Conservation (phyloP, 1,140 invertebrate species). For the Hydropsyche tenuis region DNA sequence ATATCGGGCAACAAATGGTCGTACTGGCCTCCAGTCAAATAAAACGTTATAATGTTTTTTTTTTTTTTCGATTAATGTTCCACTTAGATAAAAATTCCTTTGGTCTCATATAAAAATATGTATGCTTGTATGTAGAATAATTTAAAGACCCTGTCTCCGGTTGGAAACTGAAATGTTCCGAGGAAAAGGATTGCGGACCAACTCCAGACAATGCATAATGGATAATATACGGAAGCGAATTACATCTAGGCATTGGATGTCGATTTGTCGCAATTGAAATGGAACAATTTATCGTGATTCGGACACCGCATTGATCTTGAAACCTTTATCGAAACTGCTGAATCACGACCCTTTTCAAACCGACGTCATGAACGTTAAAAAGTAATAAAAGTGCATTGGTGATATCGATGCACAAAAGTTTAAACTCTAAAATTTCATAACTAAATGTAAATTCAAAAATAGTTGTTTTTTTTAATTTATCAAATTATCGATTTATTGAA, state of each 20-base stretch:
- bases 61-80: too few species aligned
- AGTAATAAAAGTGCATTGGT: background rate
- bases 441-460: background rate
- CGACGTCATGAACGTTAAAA: too few species aligned
- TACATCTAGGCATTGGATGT: slow-evolving; percentile 5
- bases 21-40: too few species aligned
- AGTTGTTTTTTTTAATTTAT: background rate
- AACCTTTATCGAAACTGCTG: slow-evolving; percentile 7
- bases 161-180: too few species aligned
- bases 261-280: slow-evolving; percentile 18
- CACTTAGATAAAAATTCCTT: too few species aligned
- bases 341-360: background rate
- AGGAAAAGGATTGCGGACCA: background rate
- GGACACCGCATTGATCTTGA: slow-evolving; percentile 5
- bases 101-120: too few species aligned
- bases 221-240: slow-evolving; percentile 26
- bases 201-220: slow-evolving; percentile 4
- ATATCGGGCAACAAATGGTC: too few species aligned
- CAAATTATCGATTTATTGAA: background rate
- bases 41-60: too few species aligned
- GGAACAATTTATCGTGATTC: slow-evolving; percentile 13
- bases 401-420: background rate
- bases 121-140: too few species aligned
- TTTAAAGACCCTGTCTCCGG: too few species aligned
- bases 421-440: background rate